Evolutionary conservation across 1,140 invertebrate genomes (phyloP).

Genomic region (Adoxophyes honmai): DNA sequence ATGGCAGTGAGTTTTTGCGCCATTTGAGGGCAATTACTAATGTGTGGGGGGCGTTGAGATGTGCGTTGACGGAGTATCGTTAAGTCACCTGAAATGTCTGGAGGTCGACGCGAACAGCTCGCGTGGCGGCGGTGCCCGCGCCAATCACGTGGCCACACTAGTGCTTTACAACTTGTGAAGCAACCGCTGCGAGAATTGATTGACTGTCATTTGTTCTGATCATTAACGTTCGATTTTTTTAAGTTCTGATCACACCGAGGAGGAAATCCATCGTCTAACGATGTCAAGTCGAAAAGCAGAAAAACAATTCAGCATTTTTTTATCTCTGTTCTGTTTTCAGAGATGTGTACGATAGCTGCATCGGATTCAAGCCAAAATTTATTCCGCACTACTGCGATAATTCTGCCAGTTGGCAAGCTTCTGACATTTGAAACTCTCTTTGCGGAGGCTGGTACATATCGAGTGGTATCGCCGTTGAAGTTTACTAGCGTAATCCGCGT

Average conservation of each 20-base stretch:
- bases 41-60: slow-evolving; percentile 28
- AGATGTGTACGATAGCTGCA: background rate
- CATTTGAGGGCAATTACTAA: slow-evolving; percentile 40
- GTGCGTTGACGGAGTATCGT: slow-evolving; percentile 29
- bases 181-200: too few relatives aligned
- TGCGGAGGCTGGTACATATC: slow-evolving; percentile 35
- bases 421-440: slow-evolving; percentile 48
- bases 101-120: slow-evolving; percentile 44
- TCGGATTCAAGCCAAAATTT: slow-evolving; percentile 34
- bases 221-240: background rate
- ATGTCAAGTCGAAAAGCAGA: too few relatives aligned
- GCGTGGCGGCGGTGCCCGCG: slow-evolving; percentile 35
- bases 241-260: too few relatives aligned
- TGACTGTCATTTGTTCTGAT: too few relatives aligned
- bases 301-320: too few relatives aligned
- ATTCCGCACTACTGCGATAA: slow-evolving; percentile 39
- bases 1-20: slow-evolving; percentile 33
- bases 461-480: slow-evolving; percentile 39
- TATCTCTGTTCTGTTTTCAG: too few relatives aligned
- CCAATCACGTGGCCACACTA: slow-evolving; percentile 43
- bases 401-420: slow-evolving; percentile 51
- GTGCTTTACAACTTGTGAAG: slow-evolving; percentile 1
- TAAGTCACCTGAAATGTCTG: slow-evolving; percentile 53
- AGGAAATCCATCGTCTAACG: too few relatives aligned
- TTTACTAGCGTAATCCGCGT: slow-evolving; percentile 48